Percentiles rank a stretch among this genome's conserved stretches.
phyloP scores from a whole-genome alignment of 1,140 invertebrate species.

The Lasioglossum baleicum region DNA sequence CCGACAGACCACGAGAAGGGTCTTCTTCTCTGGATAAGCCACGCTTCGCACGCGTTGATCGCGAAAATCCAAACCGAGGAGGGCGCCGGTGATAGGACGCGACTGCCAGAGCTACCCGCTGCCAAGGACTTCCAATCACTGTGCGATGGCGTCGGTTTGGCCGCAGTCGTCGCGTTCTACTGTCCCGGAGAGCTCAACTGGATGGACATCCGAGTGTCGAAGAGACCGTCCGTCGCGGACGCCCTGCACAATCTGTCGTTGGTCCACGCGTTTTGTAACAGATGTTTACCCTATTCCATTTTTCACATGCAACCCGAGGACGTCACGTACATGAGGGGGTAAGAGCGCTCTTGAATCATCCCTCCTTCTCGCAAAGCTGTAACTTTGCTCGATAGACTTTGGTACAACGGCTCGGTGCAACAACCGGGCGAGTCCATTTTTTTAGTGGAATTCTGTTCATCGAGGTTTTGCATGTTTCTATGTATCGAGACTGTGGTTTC shows the following conservation, averaged over 20 bases:
- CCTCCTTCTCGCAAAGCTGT: too few species aligned
- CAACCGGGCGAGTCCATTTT: too few species aligned
- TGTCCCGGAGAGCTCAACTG: conserved; percentile 93
- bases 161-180: conserved; percentile 95
- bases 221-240: conserved; percentile 89
- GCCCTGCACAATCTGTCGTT: conserved; percentile 96
- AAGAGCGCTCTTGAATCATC: conserved; percentile 15
- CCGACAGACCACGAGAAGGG: conserved; percentile 91
- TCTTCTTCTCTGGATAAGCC: conserved; percentile 94
- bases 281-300: conserved; percentile 91
- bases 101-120: conserved; percentile 77
- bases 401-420: too few species aligned
- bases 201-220: conserved; percentile 85
- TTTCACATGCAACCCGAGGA: conserved; percentile 98
- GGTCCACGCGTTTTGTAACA: conserved; percentile 92
- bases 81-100: conserved; percentile 74
- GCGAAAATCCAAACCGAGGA: conserved; percentile 80
- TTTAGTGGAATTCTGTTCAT: too few species aligned
- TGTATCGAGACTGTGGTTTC: too few species aligned
- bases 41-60: conserved; percentile 89
- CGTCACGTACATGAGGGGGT: conserved; percentile 96
- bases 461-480: too few species aligned
- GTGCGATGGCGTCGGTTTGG: conserved; percentile 95
- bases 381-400: too few species aligned
- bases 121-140: conserved; percentile 82